Evolutionary conservation across 1,140 invertebrate species (phyloP).

Genomic region (Caenorhabditis briggsae): DNA sequence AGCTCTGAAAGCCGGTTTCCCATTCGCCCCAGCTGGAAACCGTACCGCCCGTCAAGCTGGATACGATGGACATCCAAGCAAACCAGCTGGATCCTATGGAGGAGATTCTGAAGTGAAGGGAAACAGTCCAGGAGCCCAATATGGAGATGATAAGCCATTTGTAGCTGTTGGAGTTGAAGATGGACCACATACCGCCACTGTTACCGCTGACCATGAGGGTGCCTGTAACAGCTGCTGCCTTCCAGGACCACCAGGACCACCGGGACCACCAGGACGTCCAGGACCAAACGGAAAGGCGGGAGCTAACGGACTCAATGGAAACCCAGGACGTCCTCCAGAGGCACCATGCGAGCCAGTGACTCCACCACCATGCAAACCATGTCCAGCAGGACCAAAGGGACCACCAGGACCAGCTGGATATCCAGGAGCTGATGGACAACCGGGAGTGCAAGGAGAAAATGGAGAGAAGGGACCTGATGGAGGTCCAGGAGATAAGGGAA

Average conservation of each 20-base stretch:
- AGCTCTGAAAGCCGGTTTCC: slow-evolving; percentile 9
- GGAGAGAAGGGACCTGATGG: slow-evolving; percentile 59
- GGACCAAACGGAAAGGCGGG: slow-evolving; percentile 62
- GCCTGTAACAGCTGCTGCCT: slow-evolving; percentile 56
- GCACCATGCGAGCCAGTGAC: slow-evolving; percentile 63
- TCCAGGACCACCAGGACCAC: slow-evolving; percentile 62
- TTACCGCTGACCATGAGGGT: neutral
- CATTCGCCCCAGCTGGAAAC: slow-evolving; percentile 46
- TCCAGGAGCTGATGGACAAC: slow-evolving; percentile 56
- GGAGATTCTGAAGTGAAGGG: slow-evolving; percentile 39
- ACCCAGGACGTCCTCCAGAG: slow-evolving; percentile 59
- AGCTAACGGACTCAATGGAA: slow-evolving; percentile 61
- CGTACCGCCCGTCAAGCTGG: slow-evolving; percentile 63
- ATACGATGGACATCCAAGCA: slow-evolving; percentile 50
- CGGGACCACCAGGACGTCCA: slow-evolving; percentile 58
- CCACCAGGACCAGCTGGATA: slow-evolving; percentile 55
- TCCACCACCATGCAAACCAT: slow-evolving; percentile 61
- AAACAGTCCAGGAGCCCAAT: neutral
- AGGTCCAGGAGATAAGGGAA: slow-evolving; percentile 58
- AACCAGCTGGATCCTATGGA: slow-evolving; percentile 4
- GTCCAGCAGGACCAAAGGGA: slow-evolving; percentile 60
- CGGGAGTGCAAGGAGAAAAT: slow-evolving; percentile 37
- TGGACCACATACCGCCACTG: slow-evolving; percentile 19
- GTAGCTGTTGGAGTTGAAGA: slow-evolving; percentile 52
- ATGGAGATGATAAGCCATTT: slow-evolving; percentile 48